Base-by-base conservation (phyloP, 2,888 invertebrate species). In the Acanthoscelides obtectus region DNA sequence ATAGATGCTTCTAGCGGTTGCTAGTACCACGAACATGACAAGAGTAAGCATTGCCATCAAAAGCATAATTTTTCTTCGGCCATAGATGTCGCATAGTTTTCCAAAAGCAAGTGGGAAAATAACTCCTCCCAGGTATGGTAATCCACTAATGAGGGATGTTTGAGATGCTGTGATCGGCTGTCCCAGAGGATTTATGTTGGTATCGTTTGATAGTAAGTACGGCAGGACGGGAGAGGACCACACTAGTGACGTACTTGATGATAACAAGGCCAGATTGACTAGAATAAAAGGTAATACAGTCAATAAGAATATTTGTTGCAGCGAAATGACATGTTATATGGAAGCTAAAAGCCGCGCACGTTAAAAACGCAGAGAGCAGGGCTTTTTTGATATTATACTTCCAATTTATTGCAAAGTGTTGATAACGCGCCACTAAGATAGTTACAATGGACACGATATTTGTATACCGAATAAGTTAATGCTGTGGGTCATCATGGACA, bases 61-160 rank as follows among this genome's bases (percentile, higher is more conserved):
- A 22, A 67, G 63, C 45, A 73, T 17, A 6, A 27, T 70, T 21
- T 21, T 25, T 64, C 68, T 71, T 66, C 73, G 67, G 20, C 73
- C 73, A 12, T 69, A 20, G 19, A 22, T 22, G 21, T 73, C 73
- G 3, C 64, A 17, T 22, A 73, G 12, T 22, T 70, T 70, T 20
- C 64, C 22, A 0, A 70, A 19, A 4, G 69, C 22, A 2, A 73
- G 22, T 20, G 66, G 12, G 8, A 64, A 67, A 8, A 68, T 17
- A 17, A 69, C 8, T 22, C 27, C 66, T 20, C 45, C 20, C n/a
- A 73, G 45, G 3, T 17, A 63, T 17, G 70, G 70, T n/a, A 71
- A 21, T 22, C 71, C 71, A 8, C 45, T 63, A 25, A 73, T 21
- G 6, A 73, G 20, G 0, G 73, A 71, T 19, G 20, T 66, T 25